Conservation (phyloP, 2,113 vertebrate species). For the Corythornis madagascariensis region DNA sequence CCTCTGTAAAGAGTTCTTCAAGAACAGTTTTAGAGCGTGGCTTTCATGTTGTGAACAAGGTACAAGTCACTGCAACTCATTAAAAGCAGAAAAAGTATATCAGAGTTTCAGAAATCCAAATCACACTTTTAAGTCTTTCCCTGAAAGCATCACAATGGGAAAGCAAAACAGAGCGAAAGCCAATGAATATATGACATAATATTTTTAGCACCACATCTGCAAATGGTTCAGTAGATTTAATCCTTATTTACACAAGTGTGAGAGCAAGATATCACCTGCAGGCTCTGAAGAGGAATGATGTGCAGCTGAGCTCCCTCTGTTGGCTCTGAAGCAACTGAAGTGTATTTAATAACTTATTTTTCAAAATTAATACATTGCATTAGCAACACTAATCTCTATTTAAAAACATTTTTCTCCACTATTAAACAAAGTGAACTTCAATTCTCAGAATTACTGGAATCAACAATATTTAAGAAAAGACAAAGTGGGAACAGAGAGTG, state of each 20-base stretch:
- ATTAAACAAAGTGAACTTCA: not conserved
- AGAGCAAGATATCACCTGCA: not conserved
- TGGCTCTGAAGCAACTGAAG: slow-evolving; percentile 18
- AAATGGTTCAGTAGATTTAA: not conserved
- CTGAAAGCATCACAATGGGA: not conserved
- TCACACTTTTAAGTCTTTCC: not conserved
- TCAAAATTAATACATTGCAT: not conserved
- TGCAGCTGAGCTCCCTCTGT: slow-evolving; percentile 61
- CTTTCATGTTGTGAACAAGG: not conserved
- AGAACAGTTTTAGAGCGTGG: not conserved
- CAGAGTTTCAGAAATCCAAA: not conserved
- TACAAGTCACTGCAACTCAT: not conserved
- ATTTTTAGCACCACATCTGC: not conserved
- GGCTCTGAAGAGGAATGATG: not conserved
- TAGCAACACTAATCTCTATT: not conserved
- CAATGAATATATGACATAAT: not conserved
- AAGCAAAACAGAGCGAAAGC: not conserved
- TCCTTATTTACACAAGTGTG: not conserved
- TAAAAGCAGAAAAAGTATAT: not conserved
- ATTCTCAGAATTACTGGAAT: slow-evolving; percentile 22
- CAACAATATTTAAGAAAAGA: not conserved
- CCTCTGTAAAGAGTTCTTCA: slow-evolving; percentile 5
- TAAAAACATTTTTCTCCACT: not conserved
- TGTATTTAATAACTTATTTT: not conserved
- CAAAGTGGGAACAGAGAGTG: not conserved